Base-by-base conservation (phyloP, 1,140 invertebrate genomes). In the Drosophila serrata region DNA sequence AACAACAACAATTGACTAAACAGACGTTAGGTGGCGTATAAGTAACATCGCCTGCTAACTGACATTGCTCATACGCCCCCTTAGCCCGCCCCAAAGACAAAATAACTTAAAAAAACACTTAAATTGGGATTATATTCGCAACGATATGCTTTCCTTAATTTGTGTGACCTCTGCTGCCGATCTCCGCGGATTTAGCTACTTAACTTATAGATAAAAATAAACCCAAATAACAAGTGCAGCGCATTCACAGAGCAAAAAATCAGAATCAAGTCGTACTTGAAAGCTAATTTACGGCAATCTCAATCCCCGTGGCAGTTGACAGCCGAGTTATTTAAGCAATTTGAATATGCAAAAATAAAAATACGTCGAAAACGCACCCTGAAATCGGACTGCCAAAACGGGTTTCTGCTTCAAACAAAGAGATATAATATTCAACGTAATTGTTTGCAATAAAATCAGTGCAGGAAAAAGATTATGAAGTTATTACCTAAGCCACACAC, bases 181-280 rank as follows among this genome's bases (percentile, higher is more conserved):
- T 70, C 59, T 53, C 11, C 24, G 51, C 59, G 61, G 79, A 60
- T 76, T 73, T 62, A 82, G 65, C 62, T 87, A 69, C 72, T 78
- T 77, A 77, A 64, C 69, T 78, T 53, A 49, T 53, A 57, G 49
- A 76, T 65, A 79, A 57, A 70, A 53, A 77, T 51, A 60, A 58
- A 59, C 35, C 24, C 51, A 24, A 57, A 29, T 49, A 49, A 31
- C 42, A 49, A 59, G 35, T 48, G 35, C 68, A 70, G 68, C 33
- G 68, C 33, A 39, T 57, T 72, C 65, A 39, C 65, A 40, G 24
- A 59, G 22, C 39, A n/a, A n/a, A 86, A 86, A 86, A 75, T 67
- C 68, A 63, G 61, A 79, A 79, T 78, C 78, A 85, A 81, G 81
- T 90, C 61, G 85, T 75, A 90, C 85, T 90, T 90, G 85, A 90